A percentile compares a stretch with the other conserved stretches of the same genome.
phyloP scores from a whole-genome alignment of 2,113 vertebrate species.

The Spea multiplicata region DNA sequence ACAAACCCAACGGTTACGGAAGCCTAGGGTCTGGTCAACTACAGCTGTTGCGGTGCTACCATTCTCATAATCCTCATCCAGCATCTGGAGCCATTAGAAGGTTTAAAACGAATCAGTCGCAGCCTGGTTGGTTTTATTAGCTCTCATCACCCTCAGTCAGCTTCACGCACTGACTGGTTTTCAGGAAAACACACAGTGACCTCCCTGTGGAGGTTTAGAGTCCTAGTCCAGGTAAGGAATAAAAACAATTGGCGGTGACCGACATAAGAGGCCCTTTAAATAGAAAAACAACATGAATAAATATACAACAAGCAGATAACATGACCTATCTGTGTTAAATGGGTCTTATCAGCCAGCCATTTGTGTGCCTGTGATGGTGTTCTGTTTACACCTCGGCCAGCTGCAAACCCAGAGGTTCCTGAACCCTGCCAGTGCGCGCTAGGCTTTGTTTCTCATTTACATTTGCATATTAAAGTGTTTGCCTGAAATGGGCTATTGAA shows the following conservation, averaged over 20 bases:
- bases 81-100: not conserved
- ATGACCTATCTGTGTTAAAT: constrained; percentile 68
- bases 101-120: not conserved
- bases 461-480: constrained; percentile 97
- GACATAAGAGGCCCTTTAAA: constrained; percentile 30
- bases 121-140: too few species aligned
- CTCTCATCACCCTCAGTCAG: too few species aligned
- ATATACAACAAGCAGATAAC: constrained; percentile 43
- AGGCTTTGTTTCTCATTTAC: constrained; percentile 91
- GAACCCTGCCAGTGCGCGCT: constrained; percentile 84
- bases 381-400: constrained; percentile 76
- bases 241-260: constrained; percentile 30
- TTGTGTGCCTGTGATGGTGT: constrained; percentile 67
- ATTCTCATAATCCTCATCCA: not conserved
- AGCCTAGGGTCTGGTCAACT: not conserved
- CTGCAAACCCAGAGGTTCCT: constrained; percentile 78
- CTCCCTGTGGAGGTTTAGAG: not conserved
- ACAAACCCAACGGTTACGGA: not conserved
- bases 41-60: not conserved
- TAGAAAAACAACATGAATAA: constrained; percentile 41
- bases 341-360: constrained; percentile 70
- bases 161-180: not conserved
- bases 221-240: constrained; percentile 2
- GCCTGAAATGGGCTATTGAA: constrained; percentile 90
- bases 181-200: not conserved